Evolutionary conservation across 2,797 vertebrate genomes (phyloP).

Genomic region (Mallotus villosus): DNA sequence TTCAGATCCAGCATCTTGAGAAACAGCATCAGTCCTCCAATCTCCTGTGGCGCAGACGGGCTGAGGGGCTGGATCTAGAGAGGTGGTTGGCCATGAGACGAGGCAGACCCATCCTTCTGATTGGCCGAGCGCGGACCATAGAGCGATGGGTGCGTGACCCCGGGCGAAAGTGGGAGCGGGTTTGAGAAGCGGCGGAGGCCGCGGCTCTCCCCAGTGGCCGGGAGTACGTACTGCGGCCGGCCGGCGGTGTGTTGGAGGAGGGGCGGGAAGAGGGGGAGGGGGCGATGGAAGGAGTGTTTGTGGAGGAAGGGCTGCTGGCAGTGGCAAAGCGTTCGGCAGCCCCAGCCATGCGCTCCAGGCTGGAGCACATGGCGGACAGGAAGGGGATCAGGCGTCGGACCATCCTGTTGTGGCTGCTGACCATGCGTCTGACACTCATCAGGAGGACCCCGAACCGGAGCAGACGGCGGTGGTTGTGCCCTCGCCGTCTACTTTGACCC

Average conservation of each 20-base stretch:
- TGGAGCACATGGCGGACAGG: slow-evolving; percentile 3
- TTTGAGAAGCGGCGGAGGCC: background rate
- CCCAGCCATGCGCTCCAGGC: background rate
- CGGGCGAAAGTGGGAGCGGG: background rate
- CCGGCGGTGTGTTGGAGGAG: background rate
- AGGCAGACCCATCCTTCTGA: background rate
- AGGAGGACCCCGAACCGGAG: background rate
- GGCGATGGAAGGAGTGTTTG: too few relatives aligned
- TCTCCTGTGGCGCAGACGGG: background rate
- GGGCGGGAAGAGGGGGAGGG: background rate
- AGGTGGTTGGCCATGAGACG: background rate
- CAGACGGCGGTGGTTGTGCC: background rate
- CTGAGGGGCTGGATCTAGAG: background rate
- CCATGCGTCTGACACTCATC: background rate
- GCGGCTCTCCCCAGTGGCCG: background rate
- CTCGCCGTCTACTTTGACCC: background rate
- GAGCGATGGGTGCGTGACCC: background rate
- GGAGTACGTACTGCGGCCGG: background rate
- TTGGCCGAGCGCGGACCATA: background rate
- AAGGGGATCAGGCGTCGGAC: background rate
- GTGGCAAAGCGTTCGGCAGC: background rate
- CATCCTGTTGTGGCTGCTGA: slow-evolving; percentile 1
- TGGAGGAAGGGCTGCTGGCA: background rate
- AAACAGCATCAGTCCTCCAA: background rate
- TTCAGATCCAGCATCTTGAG: background rate